Conservation (phyloP, 2,888 invertebrate genomes). For the Perizoma affinitatum region DNA sequence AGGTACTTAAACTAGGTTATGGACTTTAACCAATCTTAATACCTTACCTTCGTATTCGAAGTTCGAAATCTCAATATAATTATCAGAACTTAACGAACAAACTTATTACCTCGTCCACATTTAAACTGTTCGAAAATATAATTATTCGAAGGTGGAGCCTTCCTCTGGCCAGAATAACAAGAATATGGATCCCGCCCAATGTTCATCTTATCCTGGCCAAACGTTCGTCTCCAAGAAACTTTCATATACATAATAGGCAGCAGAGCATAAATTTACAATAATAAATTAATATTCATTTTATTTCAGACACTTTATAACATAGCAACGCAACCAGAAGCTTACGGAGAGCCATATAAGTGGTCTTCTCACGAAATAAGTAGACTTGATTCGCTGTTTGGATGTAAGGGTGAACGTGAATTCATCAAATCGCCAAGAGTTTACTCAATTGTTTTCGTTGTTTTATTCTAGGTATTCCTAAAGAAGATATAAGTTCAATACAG, state of each 20-base stretch:
- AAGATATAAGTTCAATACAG: constrained; percentile 66
- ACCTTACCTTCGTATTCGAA: no score
- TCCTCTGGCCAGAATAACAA: no score
- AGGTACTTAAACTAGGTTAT: constrained; percentile 44
- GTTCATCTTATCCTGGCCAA: no score
- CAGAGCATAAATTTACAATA: neutral
- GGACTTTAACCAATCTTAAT: neutral
- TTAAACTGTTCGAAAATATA: no score
- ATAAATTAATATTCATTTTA: neutral
- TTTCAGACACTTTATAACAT: constrained; percentile 70
- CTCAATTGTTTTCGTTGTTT: constrained; percentile 1
- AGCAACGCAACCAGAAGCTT: constrained; percentile 65
- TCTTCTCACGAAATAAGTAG: constrained; percentile 68
- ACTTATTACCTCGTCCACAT: no score
- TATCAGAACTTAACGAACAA: no score
- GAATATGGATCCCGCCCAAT: no score
- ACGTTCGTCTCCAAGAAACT: no score
- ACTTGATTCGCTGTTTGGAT: constrained; percentile 59
- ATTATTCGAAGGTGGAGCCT: no score
- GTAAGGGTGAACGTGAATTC: constrained; percentile 48
- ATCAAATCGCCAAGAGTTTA: no score
- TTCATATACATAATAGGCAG: neutral
- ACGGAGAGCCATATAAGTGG: constrained; percentile 72
- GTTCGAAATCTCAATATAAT: no score
- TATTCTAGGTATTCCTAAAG: constrained; percentile 59